Evolutionary conservation across 2,797 vertebrate species (phyloP), one percentile per base, ranked within the genome.

Genomic region (Glyptemys insculpta): DNA sequence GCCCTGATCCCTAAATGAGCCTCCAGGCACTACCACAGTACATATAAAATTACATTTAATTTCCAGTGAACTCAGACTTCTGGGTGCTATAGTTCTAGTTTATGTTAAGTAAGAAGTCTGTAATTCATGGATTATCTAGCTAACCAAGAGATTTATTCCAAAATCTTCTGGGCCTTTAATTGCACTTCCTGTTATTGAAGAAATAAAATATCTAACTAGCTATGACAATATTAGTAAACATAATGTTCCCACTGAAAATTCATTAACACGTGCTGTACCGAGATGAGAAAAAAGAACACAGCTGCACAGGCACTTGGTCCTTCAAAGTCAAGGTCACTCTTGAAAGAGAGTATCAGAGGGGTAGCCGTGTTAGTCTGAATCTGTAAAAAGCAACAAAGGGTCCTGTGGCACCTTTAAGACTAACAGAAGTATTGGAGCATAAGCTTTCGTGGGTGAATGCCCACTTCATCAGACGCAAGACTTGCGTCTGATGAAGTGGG

Each of bases 271-370:
- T 52, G 80, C 37, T 52, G 68, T 23, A 10, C 5, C 81, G 29
- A 85, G 0, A 0, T 23, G 21, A 25, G 62, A 87, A 86, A 47
- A 92, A 6, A 74, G 14, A 88, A 65, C 1, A 1, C 0, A 81
- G 82, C 5, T 37, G 9, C 6, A 49, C 4, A 81, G 27, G 34
- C 27, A 3, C 4, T 9, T 76, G 12, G 19, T 76, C 34, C 37
- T 52, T 44, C 59, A 50, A 88, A 85, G 84, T 27, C n/a, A 90
- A 91, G 5, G 3, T 47, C 37, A 41, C 23, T 52, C 76, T n/a
- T 65, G 34, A 31, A 81, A 18, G 88, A 81, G 88, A 81, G 87
- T n/a, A n/a, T n/a, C n/a, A n/a, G n/a, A n/a, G n/a, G n/a, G n/a
- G n/a, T n/a, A n/a, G n/a, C n/a, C n/a, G n/a, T n/a, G n/a, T n/a